Percentiles rank a stretch among this genome's conserved stretches.
These are phyloP conservation scores for Strigops habroptila DNA, from an alignment of 2,113 vertebrate genomes.

Conservation along the genomic window DNA sequence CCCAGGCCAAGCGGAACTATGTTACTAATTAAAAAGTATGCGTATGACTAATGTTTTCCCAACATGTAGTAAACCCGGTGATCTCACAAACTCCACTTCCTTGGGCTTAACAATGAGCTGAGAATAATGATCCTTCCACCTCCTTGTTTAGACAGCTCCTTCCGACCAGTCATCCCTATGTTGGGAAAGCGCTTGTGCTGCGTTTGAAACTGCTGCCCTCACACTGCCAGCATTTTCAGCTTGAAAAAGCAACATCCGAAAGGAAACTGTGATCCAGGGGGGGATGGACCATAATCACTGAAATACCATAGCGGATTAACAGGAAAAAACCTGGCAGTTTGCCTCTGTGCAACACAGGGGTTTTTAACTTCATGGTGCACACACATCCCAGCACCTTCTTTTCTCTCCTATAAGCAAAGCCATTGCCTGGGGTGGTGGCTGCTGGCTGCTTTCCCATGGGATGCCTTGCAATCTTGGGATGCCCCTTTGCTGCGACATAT, in stretches of 20 bases:
- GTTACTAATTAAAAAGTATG: not conserved
- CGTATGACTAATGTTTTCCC: not conserved
- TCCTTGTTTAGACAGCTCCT: not conserved
- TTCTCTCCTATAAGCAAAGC: not conserved
- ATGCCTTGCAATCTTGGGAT: not conserved
- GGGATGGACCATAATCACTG: not conserved
- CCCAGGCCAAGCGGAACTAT: not conserved
- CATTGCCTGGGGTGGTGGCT: not conserved
- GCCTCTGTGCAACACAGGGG: accelerated
- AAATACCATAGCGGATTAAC: not conserved
- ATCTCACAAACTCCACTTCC: not conserved
- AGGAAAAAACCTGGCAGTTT: not conserved
- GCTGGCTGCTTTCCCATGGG: not conserved
- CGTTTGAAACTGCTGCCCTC: not conserved
- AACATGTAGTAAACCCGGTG: not conserved
- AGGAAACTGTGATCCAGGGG: not conserved
- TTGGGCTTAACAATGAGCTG: not conserved
- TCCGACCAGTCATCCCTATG: accelerated
- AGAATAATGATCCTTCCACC: not conserved
- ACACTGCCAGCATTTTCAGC: not conserved
- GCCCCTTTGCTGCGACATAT: not conserved
- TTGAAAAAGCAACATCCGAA: not conserved
- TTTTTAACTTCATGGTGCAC: not conserved
- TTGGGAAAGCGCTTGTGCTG: not conserved
- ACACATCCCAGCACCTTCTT: not conserved